Conservation (phyloP, 1,140 invertebrate species). For the Orchesella cincta region DNA sequence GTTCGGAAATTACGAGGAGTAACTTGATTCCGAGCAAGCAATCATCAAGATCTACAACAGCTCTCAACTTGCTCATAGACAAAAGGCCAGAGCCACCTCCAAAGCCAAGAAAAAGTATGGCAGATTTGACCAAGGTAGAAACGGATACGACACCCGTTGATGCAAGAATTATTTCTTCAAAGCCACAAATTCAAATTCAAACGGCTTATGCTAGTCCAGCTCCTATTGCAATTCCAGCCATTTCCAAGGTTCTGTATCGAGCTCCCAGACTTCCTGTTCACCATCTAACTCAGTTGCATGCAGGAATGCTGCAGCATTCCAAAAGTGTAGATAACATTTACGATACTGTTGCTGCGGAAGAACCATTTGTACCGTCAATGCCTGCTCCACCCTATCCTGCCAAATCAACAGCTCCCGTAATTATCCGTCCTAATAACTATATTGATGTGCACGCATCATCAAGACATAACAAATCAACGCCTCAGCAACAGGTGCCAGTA, state of each 20-base stretch:
- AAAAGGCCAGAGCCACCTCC: constrained; percentile 47
- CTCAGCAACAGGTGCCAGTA: constrained; percentile 32
- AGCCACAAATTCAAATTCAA: constrained; percentile 53
- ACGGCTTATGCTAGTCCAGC: constrained; percentile 54
- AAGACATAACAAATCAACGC: constrained; percentile 43
- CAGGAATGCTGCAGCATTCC: constrained; percentile 48
- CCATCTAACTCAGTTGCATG: constrained; percentile 32
- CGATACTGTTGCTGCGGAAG: constrained; percentile 49
- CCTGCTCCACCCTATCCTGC: constrained; percentile 44
- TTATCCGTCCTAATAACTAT: constrained; percentile 69
- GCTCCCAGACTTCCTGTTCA: neutral
- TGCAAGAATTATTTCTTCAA: constrained; percentile 54
- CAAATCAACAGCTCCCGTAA: constrained; percentile 54
- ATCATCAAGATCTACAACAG: constrained; percentile 47
- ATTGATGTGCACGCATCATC: constrained; percentile 67
- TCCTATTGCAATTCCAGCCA: constrained; percentile 51
- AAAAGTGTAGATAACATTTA: constrained; percentile 51
- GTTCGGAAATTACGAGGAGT: neutral
- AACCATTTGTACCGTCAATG: constrained; percentile 28
- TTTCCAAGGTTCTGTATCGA: constrained; percentile 46
- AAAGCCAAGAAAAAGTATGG: constrained; percentile 40
- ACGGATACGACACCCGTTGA: constrained; percentile 35
- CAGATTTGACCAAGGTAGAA: constrained; percentile 5
- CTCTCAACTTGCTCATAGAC: constrained; percentile 35
- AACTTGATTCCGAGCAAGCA: constrained; percentile 29